A percentile compares a stretch with the other conserved stretches of the same genome.
phyloP scores from a whole-genome alignment of 1,140 invertebrate genomes.

The Holotrichia oblita region DNA sequence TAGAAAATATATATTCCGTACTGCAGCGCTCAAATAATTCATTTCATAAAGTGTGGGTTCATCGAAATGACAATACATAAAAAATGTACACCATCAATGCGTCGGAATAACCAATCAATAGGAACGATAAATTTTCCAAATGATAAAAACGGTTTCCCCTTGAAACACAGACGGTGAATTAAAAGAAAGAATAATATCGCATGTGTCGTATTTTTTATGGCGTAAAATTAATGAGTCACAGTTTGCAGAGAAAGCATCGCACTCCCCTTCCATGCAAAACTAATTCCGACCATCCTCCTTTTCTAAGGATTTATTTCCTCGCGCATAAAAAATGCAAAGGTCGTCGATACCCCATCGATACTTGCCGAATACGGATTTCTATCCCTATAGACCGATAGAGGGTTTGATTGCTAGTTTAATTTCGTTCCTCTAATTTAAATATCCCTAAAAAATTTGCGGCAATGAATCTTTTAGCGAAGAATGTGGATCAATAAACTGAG shows the following conservation, averaged over 20 bases:
- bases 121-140: neutral
- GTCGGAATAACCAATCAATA: neutral
- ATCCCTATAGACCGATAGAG: neutral
- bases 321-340: constrained; percentile 40
- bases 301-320: constrained; percentile 39
- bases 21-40: too few relatives aligned
- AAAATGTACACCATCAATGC: neutral
- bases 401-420: constrained; percentile 8
- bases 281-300: neutral
- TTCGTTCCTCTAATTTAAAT: neutral
- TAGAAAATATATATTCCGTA: too few relatives aligned
- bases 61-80: too few relatives aligned
- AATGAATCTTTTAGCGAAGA: too few relatives aligned
- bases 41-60: too few relatives aligned
- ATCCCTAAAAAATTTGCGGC: neutral
- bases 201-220: constrained; percentile 42
- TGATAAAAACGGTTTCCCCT: neutral
- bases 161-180: constrained; percentile 35
- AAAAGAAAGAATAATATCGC: constrained; percentile 45
- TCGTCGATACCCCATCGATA: constrained; percentile 40
- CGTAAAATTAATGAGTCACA: constrained; percentile 41
- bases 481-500: too few relatives aligned
- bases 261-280: constrained; percentile 7
- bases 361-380: neutral
- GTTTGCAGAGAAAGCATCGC: constrained; percentile 3